Percentiles rank a stretch among this genome's conserved stretches.
Evolutionary conservation across 1,140 invertebrate genomes (phyloP).

Genomic region (Bombus affinis): DNA sequence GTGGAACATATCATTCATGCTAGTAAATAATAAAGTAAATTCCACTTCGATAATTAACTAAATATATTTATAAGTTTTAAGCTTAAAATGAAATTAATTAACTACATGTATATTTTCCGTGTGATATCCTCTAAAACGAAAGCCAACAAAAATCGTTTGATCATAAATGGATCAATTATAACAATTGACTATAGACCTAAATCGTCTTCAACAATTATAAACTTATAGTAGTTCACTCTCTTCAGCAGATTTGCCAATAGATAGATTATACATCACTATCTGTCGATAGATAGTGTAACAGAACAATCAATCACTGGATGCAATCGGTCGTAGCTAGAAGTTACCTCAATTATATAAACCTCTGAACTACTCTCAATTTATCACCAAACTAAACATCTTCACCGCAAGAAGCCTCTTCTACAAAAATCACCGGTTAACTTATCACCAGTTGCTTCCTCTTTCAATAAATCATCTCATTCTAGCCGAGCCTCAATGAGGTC

Average conservation of each 20-base stretch:
- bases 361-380: neutral
- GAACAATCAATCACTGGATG: neutral
- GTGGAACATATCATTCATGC: no score
- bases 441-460: slow-evolving; percentile 29
- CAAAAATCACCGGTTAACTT: slow-evolving; percentile 4
- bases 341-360: neutral
- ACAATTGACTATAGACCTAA: neutral
- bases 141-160: neutral
- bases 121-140: neutral
- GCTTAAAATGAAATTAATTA: no score
- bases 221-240: neutral
- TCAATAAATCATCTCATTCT: slow-evolving; percentile 27
- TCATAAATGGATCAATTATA: no score
- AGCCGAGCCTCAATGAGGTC: neutral
- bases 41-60: no score
- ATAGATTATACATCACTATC: slow-evolving; percentile 1
- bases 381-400: neutral
- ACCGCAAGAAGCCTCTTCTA: neutral
- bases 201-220: neutral
- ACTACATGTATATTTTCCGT: neutral
- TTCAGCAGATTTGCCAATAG: neutral
- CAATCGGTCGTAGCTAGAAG: neutral
- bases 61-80: no score
- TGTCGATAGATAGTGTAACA: neutral
- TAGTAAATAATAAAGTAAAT: no score